Evolutionary conservation across 2,113 vertebrate genomes (phyloP), one percentile per base, ranked within the genome.

Genomic region (Perca flavescens): DNA sequence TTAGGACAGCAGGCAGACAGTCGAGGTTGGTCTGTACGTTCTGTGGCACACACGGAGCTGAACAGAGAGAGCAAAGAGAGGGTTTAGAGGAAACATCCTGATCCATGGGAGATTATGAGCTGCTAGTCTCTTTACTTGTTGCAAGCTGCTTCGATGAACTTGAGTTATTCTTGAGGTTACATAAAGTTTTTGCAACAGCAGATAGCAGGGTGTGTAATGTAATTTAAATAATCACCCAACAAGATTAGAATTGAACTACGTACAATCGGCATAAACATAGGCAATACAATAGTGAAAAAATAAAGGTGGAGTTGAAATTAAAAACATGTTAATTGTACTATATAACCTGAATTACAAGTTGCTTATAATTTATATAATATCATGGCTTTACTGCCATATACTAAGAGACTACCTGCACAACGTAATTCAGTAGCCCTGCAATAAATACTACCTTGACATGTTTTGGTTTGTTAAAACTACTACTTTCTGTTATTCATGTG

Each of bases 11-110:
- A 4, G 89, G 86, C 46, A 80, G 87, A 79, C 95, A 96, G 61
- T 90, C 77, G 0, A 96, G 79, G 49, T 83, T 1, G 13, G 31
- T 69, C 52, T 90, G 82, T 21, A 96, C 28, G 2, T 90, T 74
- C 25, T 90, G 68, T 36, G 95, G 95, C 21, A 91, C 85, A 54
- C 96, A 96, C 1, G 96, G 95, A 67, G 92, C 96, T 96, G 86
- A 14, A 80, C 68, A 65, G 50, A 74, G 61, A 65, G 25, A 66
- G 46, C 14, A 46, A 17, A 62, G 6, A 46, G 1, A 53, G 40
- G 1, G 54, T 13, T 78, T 28, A 56, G 31, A 64, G n/a, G 61
- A 22, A 56, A 28, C 53, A 46, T 14, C 67, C 58, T 64, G 11
- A 47, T 22, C 50, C 66, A 9, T 53, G 17, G 43, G 25, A 60